A percentile compares a stretch with the other conserved stretches of the same genome.
Conservation (phyloP, 1,140 invertebrate species). For the Drosophila trapezifrons region DNA sequence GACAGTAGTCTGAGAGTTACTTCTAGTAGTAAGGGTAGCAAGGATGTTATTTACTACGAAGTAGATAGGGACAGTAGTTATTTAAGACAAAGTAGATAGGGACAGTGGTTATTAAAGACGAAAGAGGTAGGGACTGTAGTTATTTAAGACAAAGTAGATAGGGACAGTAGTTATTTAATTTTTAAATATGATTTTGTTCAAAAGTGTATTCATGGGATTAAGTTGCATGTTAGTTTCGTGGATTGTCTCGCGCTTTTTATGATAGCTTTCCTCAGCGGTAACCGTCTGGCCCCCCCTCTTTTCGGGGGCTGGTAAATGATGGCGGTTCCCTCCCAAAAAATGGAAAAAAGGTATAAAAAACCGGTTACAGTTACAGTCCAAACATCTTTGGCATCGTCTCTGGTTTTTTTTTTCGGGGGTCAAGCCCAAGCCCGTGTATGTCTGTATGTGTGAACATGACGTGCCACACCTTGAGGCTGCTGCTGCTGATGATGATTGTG, state of each 20-base stretch:
- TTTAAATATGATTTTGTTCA: neutral
- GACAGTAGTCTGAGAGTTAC: too few relatives aligned
- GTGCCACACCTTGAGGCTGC: slow-evolving; percentile 51
- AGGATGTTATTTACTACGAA: neutral
- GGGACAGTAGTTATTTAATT: neutral
- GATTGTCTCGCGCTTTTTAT: slow-evolving; percentile 12
- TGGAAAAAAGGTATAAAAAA: slow-evolving; percentile 37
- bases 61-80: neutral
- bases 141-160: neutral
- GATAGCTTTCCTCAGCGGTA: slow-evolving; percentile 15
- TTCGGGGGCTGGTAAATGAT: slow-evolving; percentile 6
- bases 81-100: neutral
- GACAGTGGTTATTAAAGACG: neutral
- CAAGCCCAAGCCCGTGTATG: slow-evolving; percentile 42
- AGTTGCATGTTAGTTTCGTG: slow-evolving; percentile 1
- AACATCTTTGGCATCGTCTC: slow-evolving; percentile 56
- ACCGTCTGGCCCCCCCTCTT: neutral
- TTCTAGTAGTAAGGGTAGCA: too few relatives aligned
- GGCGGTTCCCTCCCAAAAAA: slow-evolving; percentile 8
- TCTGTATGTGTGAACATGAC: slow-evolving; percentile 26
- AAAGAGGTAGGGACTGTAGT: neutral
- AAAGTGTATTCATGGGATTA: slow-evolving; percentile 14
- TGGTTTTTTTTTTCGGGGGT: slow-evolving; percentile 66
- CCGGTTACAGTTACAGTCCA: slow-evolving; percentile 73
- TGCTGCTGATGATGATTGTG: neutral